Percentiles rank a stretch among this genome's conserved stretches.
phyloP scores from a whole-genome alignment of 2,797 vertebrate genomes.

The Hippopotamyrus pictus region DNA sequence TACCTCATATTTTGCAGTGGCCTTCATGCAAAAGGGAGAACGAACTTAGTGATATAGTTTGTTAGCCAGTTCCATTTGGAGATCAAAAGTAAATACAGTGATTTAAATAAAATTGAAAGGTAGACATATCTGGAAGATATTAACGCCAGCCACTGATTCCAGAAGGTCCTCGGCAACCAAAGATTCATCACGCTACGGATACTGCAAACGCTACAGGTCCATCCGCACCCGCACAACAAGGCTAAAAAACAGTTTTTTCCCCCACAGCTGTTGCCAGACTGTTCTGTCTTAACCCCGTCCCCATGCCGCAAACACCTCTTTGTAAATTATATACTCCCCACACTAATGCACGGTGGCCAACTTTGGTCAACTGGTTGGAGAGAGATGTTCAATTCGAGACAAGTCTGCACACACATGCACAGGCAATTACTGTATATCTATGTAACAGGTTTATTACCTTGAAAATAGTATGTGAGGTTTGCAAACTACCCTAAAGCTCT shows the following conservation, averaged over 20 bases:
- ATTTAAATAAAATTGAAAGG: not conserved
- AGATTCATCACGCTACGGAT: not conserved
- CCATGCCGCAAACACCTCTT: not conserved
- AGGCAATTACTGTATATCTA: not conserved
- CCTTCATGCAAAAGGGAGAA: not conserved
- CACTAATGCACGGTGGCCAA: not conserved
- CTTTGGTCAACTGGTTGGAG: not conserved
- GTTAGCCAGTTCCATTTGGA: not conserved
- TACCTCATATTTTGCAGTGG: not conserved
- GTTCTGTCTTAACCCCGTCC: not conserved
- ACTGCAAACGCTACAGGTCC: not conserved
- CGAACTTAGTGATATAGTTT: not conserved
- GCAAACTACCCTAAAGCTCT: not conserved
- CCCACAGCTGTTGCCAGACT: not conserved
- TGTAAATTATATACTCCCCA: not conserved
- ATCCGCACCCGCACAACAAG: not conserved
- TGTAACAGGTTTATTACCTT: not conserved
- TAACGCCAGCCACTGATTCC: not conserved
- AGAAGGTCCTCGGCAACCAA: not conserved
- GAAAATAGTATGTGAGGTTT: not conserved
- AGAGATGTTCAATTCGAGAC: not conserved
- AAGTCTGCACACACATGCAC: not conserved
- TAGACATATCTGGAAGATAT: not conserved
- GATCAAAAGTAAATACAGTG: not conserved
- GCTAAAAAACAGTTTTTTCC: not conserved